These are phyloP conservation scores for Pristionchus entomophagus DNA, from an alignment of 2,888 invertebrate genomes.

Conservation along the genomic window DNA sequence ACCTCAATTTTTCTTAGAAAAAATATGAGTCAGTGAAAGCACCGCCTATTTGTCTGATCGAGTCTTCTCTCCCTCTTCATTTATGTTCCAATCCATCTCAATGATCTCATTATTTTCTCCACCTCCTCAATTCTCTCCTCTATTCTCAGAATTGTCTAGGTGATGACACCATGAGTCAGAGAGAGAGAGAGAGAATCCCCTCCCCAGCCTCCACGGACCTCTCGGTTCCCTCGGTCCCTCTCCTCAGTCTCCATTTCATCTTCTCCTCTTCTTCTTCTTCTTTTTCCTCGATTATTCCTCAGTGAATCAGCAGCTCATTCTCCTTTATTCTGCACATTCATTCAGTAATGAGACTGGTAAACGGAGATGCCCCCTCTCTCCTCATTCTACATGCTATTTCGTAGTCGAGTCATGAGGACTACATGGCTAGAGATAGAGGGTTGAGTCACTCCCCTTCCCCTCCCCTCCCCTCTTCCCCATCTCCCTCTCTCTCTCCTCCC, in stretches of 20 bases:
- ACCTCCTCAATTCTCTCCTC: background rate
- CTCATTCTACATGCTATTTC: background rate
- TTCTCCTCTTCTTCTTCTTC: background rate
- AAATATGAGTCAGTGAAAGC: background rate
- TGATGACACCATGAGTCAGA: background rate
- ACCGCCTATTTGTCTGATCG: background rate
- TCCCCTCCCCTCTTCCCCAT: conserved; percentile 42
- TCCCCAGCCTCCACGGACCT: too few relatives aligned
- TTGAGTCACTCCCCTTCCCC: conserved; percentile 48
- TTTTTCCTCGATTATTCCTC: background rate
- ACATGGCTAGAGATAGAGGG: background rate
- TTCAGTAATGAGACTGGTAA: background rate
- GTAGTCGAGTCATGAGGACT: background rate
- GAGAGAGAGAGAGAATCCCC: background rate
- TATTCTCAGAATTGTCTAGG: conserved; percentile 1
- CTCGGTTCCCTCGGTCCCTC: too few relatives aligned
- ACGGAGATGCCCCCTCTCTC: background rate
- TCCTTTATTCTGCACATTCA: background rate
- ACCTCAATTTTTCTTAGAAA: background rate
- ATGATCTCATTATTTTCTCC: background rate
- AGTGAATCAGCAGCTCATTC: background rate
- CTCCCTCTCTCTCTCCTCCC: background rate
- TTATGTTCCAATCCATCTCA: background rate
- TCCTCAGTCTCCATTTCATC: background rate
- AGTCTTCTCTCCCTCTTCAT: background rate